phyloP scores from a whole-genome alignment of 1,140 invertebrate genomes.

The Euura saliciscinereae region DNA sequence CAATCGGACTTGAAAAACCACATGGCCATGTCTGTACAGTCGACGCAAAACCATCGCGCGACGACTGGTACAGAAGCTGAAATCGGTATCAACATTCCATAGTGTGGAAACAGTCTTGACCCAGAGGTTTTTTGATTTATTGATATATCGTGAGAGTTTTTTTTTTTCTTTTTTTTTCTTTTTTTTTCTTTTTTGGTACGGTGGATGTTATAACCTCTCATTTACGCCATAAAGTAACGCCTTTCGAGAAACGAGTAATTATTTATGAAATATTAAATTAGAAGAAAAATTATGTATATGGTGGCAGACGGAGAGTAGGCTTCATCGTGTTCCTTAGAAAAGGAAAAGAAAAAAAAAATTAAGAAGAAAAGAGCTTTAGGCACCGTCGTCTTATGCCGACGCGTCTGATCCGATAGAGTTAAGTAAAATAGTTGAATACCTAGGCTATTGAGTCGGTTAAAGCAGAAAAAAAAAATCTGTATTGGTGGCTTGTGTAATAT shows the following conservation, averaged over 20 bases:
- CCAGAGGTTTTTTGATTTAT: no score
- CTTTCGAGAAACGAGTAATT: conserved; percentile 5
- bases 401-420: no score
- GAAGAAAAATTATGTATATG: not conserved
- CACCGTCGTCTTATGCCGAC: no score
- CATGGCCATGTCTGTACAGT: not conserved
- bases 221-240: not conserved
- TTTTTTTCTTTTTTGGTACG: not conserved
- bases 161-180: no score
- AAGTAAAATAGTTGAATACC: no score
- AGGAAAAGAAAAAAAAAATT: not conserved
- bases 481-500: not conserved
- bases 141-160: no score
- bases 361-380: no score
- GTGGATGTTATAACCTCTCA: not conserved
- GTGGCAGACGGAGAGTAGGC: not conserved
- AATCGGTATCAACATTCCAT: no score
- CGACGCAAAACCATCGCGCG: not conserved
- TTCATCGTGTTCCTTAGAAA: not conserved
- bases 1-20: not conserved
- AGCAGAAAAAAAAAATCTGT: not conserved
- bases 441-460: no score
- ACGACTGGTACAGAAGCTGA: not conserved
- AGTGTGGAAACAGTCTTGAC: no score
- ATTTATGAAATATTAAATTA: not conserved